Evolutionary conservation across 2,888 invertebrate species (phyloP), one percentile per base, ranked within the genome.

Genomic region (Caenorhabditis afra): DNA sequence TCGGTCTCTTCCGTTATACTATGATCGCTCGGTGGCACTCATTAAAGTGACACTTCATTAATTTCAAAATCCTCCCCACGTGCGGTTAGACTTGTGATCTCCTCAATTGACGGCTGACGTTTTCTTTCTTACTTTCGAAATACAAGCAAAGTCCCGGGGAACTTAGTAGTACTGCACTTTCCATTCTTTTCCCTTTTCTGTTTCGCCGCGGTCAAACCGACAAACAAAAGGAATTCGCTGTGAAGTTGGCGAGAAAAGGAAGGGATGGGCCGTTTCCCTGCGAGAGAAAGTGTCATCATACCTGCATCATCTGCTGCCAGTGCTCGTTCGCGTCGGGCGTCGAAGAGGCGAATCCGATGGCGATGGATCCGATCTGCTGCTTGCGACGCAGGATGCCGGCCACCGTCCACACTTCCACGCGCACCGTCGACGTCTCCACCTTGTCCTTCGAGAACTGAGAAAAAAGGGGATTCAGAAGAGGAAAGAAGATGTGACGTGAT

Each of bases 291-390:
- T 70, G 68, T 58, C 50, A 57, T 71, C 57, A 71, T 55, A 81
- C 83, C 81, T 86, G 82, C 57, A 87, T 81, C 88, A 88, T 88
- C 71, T 88, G 85, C 58, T 85, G 79, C 88, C 88, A 88, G 64
- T 88, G 88, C 64, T 85, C 81, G 62, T 87, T 84, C 29, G 87
- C 87, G 58, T 86, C 86, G 1, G 84, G 78, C 12, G 83, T 82
- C 7, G 81, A 81, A 5, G 83, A 81, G 29, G 82, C 83, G 59
- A 81, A 81, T 14, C 88, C 88, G 47, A 88, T 70, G 22, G 81
- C 73, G 16, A 87, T 66, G 20, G 73, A 84, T 0, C 88, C 88
- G 41, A 88, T 68, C 65, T 81, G 81, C n/a, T 78, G 71, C 47
- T 85, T 81, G 20, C 86, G 81, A 23, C 86, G 81, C 44, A 88